Conservation (phyloP, 1,140 invertebrate species). For the Lysiphlebus fabarum region DNA sequence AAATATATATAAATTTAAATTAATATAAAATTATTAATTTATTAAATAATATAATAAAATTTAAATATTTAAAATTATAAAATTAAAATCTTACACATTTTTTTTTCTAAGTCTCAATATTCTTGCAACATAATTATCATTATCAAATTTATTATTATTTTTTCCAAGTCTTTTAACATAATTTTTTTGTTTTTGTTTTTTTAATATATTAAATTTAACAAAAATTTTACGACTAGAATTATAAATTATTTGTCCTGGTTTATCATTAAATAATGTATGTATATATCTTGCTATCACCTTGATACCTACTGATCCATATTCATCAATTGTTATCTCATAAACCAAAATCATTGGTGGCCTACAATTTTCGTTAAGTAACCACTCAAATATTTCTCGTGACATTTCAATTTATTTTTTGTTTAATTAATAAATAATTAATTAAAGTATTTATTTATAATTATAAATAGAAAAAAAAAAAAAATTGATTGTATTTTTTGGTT, state of each 20-base stretch:
- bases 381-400: background rate
- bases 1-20: too few species aligned
- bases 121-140: background rate
- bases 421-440: background rate
- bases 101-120: background rate
- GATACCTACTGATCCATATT: constrained; percentile 36
- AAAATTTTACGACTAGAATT: constrained; percentile 6
- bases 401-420: constrained; percentile 5
- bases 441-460: too few species aligned
- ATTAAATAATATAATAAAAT: too few species aligned
- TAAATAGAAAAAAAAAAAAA: too few species aligned
- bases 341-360: constrained; percentile 7
- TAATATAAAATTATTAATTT: too few species aligned
- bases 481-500: background rate
- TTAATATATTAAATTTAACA: constrained; percentile 2
- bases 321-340: constrained; percentile 18
- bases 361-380: background rate
- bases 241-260: background rate
- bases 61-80: too few species aligned
- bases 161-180: constrained; percentile 6
- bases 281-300: constrained; percentile 5
- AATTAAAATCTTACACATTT: constrained; percentile 10
- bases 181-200: too few species aligned
- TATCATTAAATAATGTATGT: background rate
- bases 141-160: background rate